Conservation (phyloP, 2,113 vertebrate species). For the Scopus umbretta region DNA sequence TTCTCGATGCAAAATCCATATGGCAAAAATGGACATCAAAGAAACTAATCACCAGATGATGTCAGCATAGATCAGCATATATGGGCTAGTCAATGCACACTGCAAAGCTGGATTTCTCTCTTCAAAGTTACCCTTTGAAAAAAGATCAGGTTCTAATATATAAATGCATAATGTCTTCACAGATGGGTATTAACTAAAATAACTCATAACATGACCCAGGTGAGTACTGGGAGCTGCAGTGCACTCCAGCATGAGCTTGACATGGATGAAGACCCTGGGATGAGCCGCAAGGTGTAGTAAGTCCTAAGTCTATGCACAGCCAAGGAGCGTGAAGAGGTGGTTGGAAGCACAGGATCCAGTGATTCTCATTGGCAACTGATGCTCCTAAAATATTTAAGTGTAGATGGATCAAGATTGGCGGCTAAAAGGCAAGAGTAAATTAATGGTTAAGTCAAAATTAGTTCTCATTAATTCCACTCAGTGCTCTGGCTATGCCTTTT, state of each 20-base stretch:
- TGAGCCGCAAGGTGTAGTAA: neutral
- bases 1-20: neutral
- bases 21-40: neutral
- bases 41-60: neutral
- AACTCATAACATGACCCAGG: neutral
- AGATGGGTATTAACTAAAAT: neutral
- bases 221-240: neutral
- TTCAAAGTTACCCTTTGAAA: neutral
- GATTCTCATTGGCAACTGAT: neutral
- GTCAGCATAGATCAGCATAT: neutral
- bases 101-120: neutral
- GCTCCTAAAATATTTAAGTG: neutral
- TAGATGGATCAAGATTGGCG: neutral
- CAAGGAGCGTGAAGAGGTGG: neutral
- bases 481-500: neutral
- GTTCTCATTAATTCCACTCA: neutral
- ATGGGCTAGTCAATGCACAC: neutral
- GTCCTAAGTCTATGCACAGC: neutral
- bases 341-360: neutral
- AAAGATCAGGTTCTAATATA: neutral
- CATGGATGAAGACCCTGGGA: neutral
- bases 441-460: neutral
- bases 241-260: neutral
- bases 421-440: neutral
- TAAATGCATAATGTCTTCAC: neutral